Evolutionary conservation across 2,797 vertebrate genomes (phyloP).

Genomic region (Margarornis squamiger): DNA sequence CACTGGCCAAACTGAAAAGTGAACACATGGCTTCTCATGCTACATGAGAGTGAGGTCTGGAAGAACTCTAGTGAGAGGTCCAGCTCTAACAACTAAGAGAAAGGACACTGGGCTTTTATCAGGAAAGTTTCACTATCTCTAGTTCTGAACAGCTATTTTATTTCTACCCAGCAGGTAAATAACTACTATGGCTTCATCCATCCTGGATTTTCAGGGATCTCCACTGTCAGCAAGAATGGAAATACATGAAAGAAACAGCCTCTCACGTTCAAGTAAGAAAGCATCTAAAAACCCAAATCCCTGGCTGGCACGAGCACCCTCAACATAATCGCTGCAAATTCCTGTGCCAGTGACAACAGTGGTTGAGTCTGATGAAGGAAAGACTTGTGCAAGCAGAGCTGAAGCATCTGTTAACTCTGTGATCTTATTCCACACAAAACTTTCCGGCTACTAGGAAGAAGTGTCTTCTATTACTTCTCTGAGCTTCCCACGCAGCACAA

Average conservation of each 20-base stretch:
- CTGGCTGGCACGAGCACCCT: background rate
- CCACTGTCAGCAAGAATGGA: background rate
- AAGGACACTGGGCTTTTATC: background rate
- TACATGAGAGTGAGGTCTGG: background rate
- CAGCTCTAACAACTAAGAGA: background rate
- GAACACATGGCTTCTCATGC: background rate
- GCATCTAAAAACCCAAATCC: background rate
- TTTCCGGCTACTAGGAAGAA: conserved; percentile 7
- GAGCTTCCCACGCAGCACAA: background rate
- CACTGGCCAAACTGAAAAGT: background rate
- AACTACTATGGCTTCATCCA: background rate
- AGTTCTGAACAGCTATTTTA: background rate
- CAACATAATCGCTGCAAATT: background rate
- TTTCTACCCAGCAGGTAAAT: background rate
- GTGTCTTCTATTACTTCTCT: background rate
- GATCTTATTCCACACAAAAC: conserved; percentile 22
- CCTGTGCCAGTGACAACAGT: background rate
- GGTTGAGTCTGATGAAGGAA: background rate
- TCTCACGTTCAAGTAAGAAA: background rate
- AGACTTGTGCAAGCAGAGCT: background rate
- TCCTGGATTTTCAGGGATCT: background rate
- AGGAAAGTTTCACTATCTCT: background rate
- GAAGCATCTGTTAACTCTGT: conserved; percentile 1
- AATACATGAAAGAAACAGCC: background rate
- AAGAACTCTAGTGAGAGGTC: background rate